phyloP scores from a whole-genome alignment of 2,888 invertebrate species.

The Drosophila flavopinicola region DNA sequence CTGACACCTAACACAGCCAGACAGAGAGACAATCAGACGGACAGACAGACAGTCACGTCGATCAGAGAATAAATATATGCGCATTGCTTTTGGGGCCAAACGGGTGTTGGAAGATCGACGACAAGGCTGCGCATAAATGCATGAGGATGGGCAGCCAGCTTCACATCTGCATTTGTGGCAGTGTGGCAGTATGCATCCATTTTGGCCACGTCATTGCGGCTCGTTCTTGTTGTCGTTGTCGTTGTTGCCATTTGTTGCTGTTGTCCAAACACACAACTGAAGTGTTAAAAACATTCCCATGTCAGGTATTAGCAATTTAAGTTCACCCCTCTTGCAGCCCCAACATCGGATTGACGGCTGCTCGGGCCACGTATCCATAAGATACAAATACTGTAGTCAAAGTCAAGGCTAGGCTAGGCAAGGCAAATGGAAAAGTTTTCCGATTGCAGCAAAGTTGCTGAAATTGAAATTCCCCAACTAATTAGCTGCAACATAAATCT shows the following conservation, averaged over 20 bases:
- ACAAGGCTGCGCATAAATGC: constrained; percentile 78
- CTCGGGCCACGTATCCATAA: constrained; percentile 18
- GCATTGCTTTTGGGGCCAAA: constrained; percentile 53
- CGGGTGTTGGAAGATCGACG: constrained; percentile 56
- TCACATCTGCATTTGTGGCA: constrained; percentile 61
- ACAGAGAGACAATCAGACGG: constrained; percentile 38
- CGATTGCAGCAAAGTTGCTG: constrained; percentile 36
- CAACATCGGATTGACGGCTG: constrained; percentile 12
- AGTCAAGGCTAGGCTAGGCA: constrained; percentile 26
- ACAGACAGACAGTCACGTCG: constrained; percentile 59
- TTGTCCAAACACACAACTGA: constrained; percentile 75
- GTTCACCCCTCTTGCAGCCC: constrained; percentile 24
- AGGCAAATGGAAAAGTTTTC: constrained; percentile 25
- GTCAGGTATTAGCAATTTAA: constrained; percentile 79
- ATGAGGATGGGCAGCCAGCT: constrained; percentile 56
- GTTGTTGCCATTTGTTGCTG: constrained; percentile 62
- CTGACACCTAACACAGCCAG: constrained; percentile 60
- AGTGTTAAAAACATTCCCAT: constrained; percentile 79
- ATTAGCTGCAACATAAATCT: constrained; percentile 42
- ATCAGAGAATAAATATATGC: constrained; percentile 76
- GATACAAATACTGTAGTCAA: constrained; percentile 27
- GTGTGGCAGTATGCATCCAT: constrained; percentile 51
- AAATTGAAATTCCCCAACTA: constrained; percentile 28
- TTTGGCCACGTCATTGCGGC: constrained; percentile 77
- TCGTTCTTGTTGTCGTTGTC: too few relatives aligned